Evolutionary conservation across 2,797 vertebrate species (phyloP), one percentile per base, ranked within the genome.

Genomic region (Notamacropus eugenii): DNA sequence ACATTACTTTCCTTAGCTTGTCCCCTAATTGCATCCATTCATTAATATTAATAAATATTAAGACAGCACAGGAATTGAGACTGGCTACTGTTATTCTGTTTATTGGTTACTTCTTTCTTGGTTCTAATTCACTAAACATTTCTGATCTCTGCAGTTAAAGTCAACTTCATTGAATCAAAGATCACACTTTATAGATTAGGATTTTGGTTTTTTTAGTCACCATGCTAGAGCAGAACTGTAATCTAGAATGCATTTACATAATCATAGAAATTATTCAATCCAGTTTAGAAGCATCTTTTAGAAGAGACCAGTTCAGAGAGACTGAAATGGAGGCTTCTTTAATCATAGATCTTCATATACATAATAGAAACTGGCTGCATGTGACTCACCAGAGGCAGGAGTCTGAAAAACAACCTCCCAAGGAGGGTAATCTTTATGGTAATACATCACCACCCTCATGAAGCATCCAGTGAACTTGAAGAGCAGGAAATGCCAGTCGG

Each of bases 381-480:
- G 0, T 99, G 98, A 99, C 97, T 99, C 99, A 99, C 90, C 96
- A 57, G 92, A 97, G 97, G 96, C 96, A 97, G 97, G 98, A 96
- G 98, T 97, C 97, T 98, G 95, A 96, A 98, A 97, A 98, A 97
- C 97, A 98, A 98, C 96, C 92, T 96, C 94, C 95, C 82, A 11
- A 98, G 96, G 97, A 98, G 95, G 97, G 97, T 97, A 97, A 97
- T 98, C 98, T 98, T 98, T 98, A 97, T 62, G 94, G 97, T 97
- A 98, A 97, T 97, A 27, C 96, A 97, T 97, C 90, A 97, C 98
- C 98, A 98, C 98, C 98, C 98, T 98, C 97, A 95, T 97, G 97
- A 99, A 98, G 97, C 98, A 98, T 97, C 94, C 95, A 93, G 96
- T 96, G 97, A 98, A 98, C 99, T 96, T 13, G 98, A 98, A 97